These are phyloP conservation scores for Tenrec ecaudatus DNA, from an alignment of 2,113 vertebrate species.

Conservation along the genomic window DNA sequence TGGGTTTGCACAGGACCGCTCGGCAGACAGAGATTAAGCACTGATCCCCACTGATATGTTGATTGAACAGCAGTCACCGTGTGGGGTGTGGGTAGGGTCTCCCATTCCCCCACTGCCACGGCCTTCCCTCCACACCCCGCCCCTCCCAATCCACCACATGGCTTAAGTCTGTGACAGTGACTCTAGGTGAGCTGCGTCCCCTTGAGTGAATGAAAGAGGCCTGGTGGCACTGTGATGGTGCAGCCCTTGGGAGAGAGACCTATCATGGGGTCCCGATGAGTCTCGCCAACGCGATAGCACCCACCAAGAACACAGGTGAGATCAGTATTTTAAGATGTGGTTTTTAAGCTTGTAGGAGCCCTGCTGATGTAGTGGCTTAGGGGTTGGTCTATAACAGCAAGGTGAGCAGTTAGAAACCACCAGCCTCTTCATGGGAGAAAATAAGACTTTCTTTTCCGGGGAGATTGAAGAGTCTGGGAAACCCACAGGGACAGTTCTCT, in stretches of 20 bases:
- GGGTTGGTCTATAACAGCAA: no score
- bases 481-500: no score
- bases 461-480: no score
- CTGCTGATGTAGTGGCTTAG: no score
- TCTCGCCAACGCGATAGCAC: background rate
- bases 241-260: background rate
- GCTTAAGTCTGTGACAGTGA: background rate
- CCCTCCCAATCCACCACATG: background rate
- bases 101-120: background rate
- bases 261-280: background rate
- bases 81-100: background rate
- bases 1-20: conserved; percentile 45
- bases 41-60: conserved; percentile 53
- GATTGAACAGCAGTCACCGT: conserved; percentile 11
- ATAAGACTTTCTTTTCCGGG: no score
- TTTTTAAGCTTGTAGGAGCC: background rate
- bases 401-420: no score
- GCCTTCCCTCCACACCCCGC: background rate
- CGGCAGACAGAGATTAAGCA: conserved; percentile 66
- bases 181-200: background rate
- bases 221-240: background rate
- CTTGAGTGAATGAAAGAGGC: background rate
- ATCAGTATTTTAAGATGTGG: background rate
- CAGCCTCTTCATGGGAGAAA: no score
- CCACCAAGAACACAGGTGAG: background rate